These are phyloP conservation scores for Pantelozetes paolii DNA, from an alignment of 2,888 invertebrate genomes.

Conservation along the genomic window DNA sequence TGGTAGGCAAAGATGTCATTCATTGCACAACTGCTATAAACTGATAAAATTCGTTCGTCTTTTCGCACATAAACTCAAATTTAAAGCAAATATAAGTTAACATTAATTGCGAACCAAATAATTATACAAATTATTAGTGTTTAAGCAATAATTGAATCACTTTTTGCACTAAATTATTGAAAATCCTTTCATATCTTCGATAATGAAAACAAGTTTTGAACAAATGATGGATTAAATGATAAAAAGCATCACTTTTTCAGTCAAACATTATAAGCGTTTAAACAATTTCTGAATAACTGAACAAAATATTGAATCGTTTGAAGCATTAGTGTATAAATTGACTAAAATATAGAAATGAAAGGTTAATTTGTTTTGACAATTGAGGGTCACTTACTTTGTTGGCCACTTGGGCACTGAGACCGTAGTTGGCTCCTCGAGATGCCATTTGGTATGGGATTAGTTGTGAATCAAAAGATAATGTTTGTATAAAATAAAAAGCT, in stretches of 20 bases:
- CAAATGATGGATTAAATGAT: neutral
- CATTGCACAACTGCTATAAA: neutral
- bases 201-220: neutral
- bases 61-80: no score
- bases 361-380: conserved; percentile 5
- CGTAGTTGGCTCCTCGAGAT: conserved; percentile 48
- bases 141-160: no score
- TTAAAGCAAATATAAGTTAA: no score
- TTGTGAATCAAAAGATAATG: conserved; percentile 21
- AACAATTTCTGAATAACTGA: conserved; percentile 4
- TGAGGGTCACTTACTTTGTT: conserved; percentile 46
- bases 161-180: no score
- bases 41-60: neutral
- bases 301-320: neutral
- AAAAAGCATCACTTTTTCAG: neutral
- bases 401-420: conserved; percentile 48
- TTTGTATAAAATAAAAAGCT: conserved; percentile 16
- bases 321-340: conserved; percentile 2
- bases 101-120: no score
- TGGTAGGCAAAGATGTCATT: neutral
- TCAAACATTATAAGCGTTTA: neutral
- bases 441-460: conserved; percentile 44
- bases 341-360: neutral
- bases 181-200: no score
- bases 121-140: no score